A percentile compares a stretch with the other conserved stretches of the same genome.
phyloP scores from a whole-genome alignment of 1,140 invertebrate genomes.

The Anagrus nilaparvatae region DNA sequence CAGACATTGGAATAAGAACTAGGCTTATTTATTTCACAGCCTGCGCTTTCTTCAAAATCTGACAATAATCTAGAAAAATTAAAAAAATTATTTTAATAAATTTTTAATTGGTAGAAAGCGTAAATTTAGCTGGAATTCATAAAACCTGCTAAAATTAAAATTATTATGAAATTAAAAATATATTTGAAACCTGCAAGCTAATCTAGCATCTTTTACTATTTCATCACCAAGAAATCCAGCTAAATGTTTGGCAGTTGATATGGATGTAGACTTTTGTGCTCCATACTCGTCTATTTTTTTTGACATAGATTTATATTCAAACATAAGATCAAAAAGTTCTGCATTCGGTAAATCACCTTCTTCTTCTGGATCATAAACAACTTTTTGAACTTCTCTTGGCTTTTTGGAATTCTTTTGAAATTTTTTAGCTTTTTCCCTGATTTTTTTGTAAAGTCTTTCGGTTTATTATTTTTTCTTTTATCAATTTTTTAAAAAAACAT shows the following conservation, averaged over 20 bases:
- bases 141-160: too few relatives aligned
- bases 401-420: too few relatives aligned
- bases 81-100: slow-evolving; percentile 12
- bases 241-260: slow-evolving; percentile 91
- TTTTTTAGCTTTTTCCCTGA: too few relatives aligned
- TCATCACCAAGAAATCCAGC: slow-evolving; percentile 98
- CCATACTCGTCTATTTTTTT: slow-evolving; percentile 95
- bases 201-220: slow-evolving; percentile 98
- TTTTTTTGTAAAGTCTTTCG: too few relatives aligned
- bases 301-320: slow-evolving; percentile 96
- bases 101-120: too few relatives aligned
- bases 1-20: slow-evolving; percentile 80
- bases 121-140: too few relatives aligned
- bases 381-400: too few relatives aligned
- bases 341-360: slow-evolving; percentile 87
- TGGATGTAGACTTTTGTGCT: slow-evolving; percentile 93
- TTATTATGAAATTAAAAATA: slow-evolving; percentile 3
- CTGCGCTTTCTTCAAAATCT: slow-evolving; percentile 72
- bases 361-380: too few relatives aligned
- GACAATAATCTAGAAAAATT: slow-evolving; percentile 58
- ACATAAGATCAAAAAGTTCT: slow-evolving; percentile 94
- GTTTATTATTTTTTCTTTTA: too few relatives aligned
- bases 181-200: slow-evolving; percentile 86
- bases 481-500: too few relatives aligned
- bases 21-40: slow-evolving; percentile 66